Base-by-base conservation (phyloP, 2,113 vertebrate species). In the Psittacara wagleri region DNA sequence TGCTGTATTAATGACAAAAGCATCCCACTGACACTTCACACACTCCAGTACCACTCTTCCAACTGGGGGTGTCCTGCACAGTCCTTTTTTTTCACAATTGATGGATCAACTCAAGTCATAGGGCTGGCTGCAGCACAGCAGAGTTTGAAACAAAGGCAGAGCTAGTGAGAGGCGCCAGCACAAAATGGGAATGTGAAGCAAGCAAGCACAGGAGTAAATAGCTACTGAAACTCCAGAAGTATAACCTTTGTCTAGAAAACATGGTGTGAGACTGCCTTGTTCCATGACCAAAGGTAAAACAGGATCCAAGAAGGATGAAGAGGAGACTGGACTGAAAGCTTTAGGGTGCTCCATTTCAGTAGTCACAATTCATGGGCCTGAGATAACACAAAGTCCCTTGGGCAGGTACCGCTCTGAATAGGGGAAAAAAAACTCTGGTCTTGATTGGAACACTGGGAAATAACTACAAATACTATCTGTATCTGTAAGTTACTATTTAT, bases 11-110 rank as follows among this genome's bases (percentile, higher is more conserved):
- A 17, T 33, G n/a, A 88, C 35, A 39, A 69, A 88, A 86, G 51
- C 33, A 52, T 61, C 41, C 49, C 4, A 2, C 33, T 86, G 72
- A 39, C 2, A 0, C 19, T 54, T 73, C 69, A 48, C 49, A 44
- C 0, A 1, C 41, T 51, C 44, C 55, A 28, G 15, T 37, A 70
- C 2, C 24, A 15, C 22, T 44, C 77, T 69, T 61, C 3, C 0
- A 88, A 73, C 4, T 0, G 9, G 13, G 13, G 35, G 10, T 23
- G 35, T 12, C 74, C 66, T 37, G n/a, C 54, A 86, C 16, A 70
- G 20, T 13, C 31, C 24, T 57, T 23, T 14, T 55, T 64, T 88
- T 64, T 78, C 52, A 61, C 55, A 66, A 29, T 20, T 23, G 28
- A 43, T 61, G 35, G 33, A 93, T 55, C 57, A 73, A 43, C 43